These are phyloP conservation scores for Meghimatium bilineatum DNA, from an alignment of 2,888 invertebrate species.

Conservation along the genomic window DNA sequence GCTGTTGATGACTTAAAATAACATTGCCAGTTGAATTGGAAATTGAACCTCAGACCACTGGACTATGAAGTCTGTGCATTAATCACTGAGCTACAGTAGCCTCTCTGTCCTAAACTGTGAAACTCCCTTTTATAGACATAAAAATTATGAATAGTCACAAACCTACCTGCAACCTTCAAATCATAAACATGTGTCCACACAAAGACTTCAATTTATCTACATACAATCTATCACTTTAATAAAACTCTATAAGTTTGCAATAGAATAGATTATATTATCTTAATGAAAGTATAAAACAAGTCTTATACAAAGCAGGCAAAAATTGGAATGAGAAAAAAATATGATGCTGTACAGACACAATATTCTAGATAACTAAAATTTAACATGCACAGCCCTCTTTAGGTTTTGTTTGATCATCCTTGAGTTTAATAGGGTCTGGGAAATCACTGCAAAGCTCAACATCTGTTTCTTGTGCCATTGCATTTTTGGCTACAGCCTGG, in stretches of 20 bases:
- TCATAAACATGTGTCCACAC: no score
- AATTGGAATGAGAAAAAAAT: background rate
- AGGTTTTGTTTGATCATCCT: constrained; percentile 68
- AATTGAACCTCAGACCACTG: no score
- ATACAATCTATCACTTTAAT: background rate
- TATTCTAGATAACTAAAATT: background rate
- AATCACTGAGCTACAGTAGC: no score
- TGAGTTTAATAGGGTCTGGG: constrained; percentile 89
- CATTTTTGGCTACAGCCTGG: constrained; percentile 98
- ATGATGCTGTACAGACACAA: background rate
- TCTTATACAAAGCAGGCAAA: background rate
- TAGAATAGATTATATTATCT: background rate
- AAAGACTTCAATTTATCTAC: background rate
- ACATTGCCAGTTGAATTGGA: no score
- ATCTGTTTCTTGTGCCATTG: constrained; percentile 87
- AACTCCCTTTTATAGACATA: no score
- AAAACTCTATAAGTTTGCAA: background rate
- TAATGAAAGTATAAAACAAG: background rate
- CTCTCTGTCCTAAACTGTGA: no score
- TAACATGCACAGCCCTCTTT: constrained; percentile 52
- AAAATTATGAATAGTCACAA: no score
- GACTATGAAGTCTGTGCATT: no score
- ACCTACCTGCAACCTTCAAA: no score
- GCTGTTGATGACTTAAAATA: no score
- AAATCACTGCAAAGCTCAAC: constrained; percentile 97